These are phyloP conservation scores for Myathropa florea DNA, from an alignment of 2,888 invertebrate genomes.

Conservation along the genomic window DNA sequence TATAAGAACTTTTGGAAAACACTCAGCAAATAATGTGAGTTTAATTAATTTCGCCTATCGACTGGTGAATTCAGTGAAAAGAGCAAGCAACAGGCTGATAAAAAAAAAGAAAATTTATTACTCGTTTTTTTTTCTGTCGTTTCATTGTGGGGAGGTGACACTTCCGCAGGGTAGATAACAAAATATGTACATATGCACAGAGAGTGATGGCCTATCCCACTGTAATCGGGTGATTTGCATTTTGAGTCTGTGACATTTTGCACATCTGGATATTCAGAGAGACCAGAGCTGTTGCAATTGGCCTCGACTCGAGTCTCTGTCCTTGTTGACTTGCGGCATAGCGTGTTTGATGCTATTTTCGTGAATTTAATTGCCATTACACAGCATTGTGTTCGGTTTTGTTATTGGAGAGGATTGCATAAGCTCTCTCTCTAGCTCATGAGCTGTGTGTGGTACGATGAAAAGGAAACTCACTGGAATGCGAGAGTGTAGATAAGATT, in stretches of 20 bases:
- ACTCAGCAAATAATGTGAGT: constrained; percentile 1
- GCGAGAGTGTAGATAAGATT: constrained; percentile 46
- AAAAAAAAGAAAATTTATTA: neutral
- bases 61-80: neutral
- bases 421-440: constrained; percentile 24
- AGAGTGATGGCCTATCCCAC: neutral
- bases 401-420: constrained; percentile 60
- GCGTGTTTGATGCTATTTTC: constrained; percentile 54
- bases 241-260: neutral
- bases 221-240: neutral
- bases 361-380: constrained; percentile 56
- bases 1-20: constrained; percentile 7
- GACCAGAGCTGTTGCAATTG: neutral
- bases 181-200: neutral
- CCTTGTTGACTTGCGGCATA: neutral
- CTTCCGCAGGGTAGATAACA: neutral
- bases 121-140: neutral
- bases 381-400: constrained; percentile 37
- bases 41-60: neutral
- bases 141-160: neutral
- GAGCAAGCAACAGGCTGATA: neutral
- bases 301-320: constrained; percentile 35
- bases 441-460: neutral
- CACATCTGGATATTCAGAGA: neutral
- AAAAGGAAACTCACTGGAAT: constrained; percentile 8